Evolutionary conservation across 2,797 vertebrate species (phyloP).

Genomic region (Pelodytes ibericus): DNA sequence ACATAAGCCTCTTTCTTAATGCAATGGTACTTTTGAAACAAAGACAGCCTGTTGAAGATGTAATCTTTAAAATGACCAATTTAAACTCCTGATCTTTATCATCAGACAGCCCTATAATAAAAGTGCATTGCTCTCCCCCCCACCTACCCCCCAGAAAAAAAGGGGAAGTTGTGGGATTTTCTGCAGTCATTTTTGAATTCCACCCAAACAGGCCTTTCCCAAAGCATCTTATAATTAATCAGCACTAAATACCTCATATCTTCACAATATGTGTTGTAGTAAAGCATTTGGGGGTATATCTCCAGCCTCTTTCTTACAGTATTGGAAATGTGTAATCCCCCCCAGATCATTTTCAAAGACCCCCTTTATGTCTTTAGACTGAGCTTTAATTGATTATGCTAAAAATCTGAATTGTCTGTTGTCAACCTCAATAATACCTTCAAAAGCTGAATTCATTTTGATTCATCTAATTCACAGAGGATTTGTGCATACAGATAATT

Average conservation of each 20-base stretch:
- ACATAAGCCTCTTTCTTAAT: constrained; percentile 66
- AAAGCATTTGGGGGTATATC: constrained; percentile 20
- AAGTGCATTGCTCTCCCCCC: not conserved
- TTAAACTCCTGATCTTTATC: constrained; percentile 61
- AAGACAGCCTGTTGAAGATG: constrained; percentile 58
- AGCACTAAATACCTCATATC: not conserved
- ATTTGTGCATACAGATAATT: constrained; percentile 49
- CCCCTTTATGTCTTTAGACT: constrained; percentile 57
- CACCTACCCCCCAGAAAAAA: no score
- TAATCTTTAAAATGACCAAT: constrained; percentile 65
- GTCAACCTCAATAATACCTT: constrained; percentile 56
- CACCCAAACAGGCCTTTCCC: not conserved
- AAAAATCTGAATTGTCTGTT: constrained; percentile 51
- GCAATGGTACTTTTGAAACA: constrained; percentile 61
- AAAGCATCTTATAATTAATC: constrained; percentile 28
- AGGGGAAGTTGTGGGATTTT: constrained; percentile 7
- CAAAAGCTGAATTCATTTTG: constrained; percentile 52
- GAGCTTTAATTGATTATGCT: constrained; percentile 58
- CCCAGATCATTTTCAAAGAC: constrained; percentile 53
- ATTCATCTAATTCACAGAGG: constrained; percentile 49
- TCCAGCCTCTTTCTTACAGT: constrained; percentile 45
- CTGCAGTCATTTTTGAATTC: not conserved
- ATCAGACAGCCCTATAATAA: not conserved
- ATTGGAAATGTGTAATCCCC: constrained; percentile 53
- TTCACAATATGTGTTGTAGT: constrained; percentile 32